phyloP scores from a whole-genome alignment of 2,797 vertebrate genomes.

The Sphenodon punctatus region DNA sequence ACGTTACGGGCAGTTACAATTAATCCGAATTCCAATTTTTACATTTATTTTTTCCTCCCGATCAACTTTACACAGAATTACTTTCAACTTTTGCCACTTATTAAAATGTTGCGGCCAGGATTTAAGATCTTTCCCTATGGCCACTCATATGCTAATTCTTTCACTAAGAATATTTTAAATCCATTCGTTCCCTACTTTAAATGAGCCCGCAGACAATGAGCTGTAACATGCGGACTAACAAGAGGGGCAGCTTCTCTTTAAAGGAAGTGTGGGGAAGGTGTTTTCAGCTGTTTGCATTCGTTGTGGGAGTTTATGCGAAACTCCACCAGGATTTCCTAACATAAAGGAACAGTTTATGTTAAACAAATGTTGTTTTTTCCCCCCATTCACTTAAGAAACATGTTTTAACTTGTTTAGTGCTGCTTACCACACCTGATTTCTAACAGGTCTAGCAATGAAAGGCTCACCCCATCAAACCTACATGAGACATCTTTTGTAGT shows the following conservation, averaged over 20 bases:
- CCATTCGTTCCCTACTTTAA: not conserved
- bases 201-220: not conserved
- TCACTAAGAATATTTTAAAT: not conserved
- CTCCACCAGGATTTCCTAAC: constrained; percentile 67
- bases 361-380: constrained; percentile 49
- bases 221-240: not conserved
- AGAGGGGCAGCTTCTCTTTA: not conserved
- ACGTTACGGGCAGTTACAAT: too few relatives aligned
- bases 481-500: not conserved
- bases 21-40: too few relatives aligned
- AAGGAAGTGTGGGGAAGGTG: constrained; percentile 25
- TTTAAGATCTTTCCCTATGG: not conserved
- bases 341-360: constrained; percentile 54
- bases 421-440: constrained; percentile 42
- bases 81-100: too few relatives aligned
- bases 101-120: not conserved
- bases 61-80: too few relatives aligned
- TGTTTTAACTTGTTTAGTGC: constrained; percentile 49
- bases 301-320: constrained; percentile 60
- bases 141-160: not conserved
- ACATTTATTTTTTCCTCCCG: too few relatives aligned
- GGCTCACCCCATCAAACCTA: not conserved
- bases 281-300: constrained; percentile 46
- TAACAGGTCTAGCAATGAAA: constrained; percentile 19
- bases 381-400: constrained; percentile 13